Conservation (phyloP, 2,113 vertebrate species). For the Coryphaenoides rupestris region DNA sequence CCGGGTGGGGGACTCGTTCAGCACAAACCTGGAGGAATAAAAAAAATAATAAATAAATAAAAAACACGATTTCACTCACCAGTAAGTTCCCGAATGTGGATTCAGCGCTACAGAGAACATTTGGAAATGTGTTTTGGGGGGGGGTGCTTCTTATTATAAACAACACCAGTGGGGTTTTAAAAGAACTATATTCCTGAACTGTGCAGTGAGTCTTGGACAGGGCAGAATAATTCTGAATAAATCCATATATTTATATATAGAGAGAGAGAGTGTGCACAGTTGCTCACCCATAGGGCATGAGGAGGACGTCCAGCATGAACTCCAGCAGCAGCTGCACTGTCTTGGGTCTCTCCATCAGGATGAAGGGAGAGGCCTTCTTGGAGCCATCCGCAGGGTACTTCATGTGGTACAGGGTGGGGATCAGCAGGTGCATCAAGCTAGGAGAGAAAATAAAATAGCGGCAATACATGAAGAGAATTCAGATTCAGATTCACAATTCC, state of each 20-base stretch:
- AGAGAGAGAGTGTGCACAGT: background rate
- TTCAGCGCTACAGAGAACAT: too few species aligned
- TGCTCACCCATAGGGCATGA: constrained; percentile 97
- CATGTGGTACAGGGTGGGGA: constrained; percentile 96
- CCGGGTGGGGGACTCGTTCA: constrained; percentile 90
- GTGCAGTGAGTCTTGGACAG: too few species aligned
- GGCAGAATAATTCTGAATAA: too few species aligned
- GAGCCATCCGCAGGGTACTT: constrained; percentile 87
- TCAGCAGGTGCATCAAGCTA: constrained; percentile 98
- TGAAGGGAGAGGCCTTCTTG: constrained; percentile 85
- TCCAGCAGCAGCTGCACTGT: constrained; percentile 94
- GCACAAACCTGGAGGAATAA: constrained; percentile 83
- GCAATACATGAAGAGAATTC: background rate
- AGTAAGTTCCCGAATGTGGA: too few species aligned
- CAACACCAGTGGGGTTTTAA: too few species aligned
- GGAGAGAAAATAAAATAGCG: constrained; percentile 26
- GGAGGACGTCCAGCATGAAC: constrained; percentile 97
- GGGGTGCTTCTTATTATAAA: too few species aligned
- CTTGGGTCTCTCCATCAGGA: constrained; percentile 95
- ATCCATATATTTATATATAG: too few species aligned
- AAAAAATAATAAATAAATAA: too few species aligned
- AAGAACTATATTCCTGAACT: too few species aligned
- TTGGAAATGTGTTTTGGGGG: too few species aligned
- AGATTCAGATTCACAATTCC: too few species aligned
- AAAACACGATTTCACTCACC: too few species aligned